Evolutionary conservation across 2,888 invertebrate species (phyloP).

Genomic region (Ecliptopera silaceata): DNA sequence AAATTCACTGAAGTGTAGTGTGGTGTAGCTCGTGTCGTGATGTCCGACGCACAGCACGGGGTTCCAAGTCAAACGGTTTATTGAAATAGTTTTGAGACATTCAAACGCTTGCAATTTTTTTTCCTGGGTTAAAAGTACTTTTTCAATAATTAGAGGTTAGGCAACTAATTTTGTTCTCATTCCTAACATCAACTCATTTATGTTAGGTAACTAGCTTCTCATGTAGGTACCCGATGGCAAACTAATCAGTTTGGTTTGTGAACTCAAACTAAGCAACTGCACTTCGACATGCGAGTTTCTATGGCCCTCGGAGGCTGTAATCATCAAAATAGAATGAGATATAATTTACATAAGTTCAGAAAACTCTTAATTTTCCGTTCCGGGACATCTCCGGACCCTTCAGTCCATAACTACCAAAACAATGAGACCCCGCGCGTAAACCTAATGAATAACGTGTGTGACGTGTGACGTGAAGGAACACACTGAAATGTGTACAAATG

Average conservation of each 20-base stretch:
- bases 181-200: no score
- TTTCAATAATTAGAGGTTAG: no score
- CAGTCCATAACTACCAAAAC: conserved; percentile 10
- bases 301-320: background rate
- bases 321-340: conserved; percentile 2
- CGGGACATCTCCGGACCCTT: conserved; percentile 5
- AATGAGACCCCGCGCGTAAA: conserved; percentile 12
- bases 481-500: background rate
- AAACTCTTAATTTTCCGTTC: conserved; percentile 5
- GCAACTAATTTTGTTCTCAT: no score
- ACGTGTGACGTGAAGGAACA: background rate
- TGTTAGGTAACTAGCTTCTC: no score
- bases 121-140: no score
- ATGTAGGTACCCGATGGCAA: no score
- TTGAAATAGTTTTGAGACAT: no score
- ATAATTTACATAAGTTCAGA: conserved; percentile 10
- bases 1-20: no score
- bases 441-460: conserved; percentile 10
- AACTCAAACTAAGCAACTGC: background rate
- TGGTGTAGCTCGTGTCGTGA: no score
- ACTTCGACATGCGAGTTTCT: background rate
- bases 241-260: background rate
- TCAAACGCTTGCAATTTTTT: no score
- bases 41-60: no score
- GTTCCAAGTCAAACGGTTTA: no score